phyloP scores from a whole-genome alignment of 2,797 vertebrate genomes.

The Acipenser transmontanus region DNA sequence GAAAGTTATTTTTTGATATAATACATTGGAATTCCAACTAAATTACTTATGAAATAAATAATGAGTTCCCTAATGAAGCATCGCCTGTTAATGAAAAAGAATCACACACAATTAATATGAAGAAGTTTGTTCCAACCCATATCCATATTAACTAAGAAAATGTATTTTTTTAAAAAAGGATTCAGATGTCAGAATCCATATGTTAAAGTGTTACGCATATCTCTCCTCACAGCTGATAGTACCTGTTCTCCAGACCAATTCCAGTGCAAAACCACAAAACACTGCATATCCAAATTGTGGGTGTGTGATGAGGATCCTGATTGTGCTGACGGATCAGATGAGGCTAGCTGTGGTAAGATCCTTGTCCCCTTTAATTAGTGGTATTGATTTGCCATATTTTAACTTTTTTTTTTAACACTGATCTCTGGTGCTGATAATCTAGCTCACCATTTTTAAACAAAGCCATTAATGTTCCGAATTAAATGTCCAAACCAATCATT shows the following conservation, averaged over 20 bases:
- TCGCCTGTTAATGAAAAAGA: not conserved
- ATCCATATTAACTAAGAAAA: not conserved
- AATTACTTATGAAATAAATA: too few relatives aligned
- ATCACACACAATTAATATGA: not conserved
- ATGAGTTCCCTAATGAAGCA: too few relatives aligned
- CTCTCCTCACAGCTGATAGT: conserved; percentile 56
- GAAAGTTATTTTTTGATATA: too few relatives aligned
- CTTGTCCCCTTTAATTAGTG: too few relatives aligned
- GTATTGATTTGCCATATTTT: too few relatives aligned
- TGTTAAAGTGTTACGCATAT: not conserved
- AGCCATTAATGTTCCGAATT: too few relatives aligned
- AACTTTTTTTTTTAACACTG: too few relatives aligned
- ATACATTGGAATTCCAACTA: too few relatives aligned
- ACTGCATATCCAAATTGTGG: conserved; percentile 97
- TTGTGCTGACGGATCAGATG: conserved; percentile 92
- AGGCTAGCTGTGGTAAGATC: conserved; percentile 90
- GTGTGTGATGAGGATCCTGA: conserved; percentile 96
- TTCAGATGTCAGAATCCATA: too few relatives aligned
- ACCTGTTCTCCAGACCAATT: conserved; percentile 81
- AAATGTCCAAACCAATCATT: too few relatives aligned
- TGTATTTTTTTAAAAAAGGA: not conserved
- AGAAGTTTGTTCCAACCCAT: not conserved
- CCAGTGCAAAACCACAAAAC: conserved; percentile 83
- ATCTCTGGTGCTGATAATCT: too few relatives aligned
- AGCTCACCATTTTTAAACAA: too few relatives aligned